Percentiles rank a stretch among this genome's conserved stretches.
phyloP scores from a whole-genome alignment of 2,797 vertebrate species.

The Halcyon leucocephala region DNA sequence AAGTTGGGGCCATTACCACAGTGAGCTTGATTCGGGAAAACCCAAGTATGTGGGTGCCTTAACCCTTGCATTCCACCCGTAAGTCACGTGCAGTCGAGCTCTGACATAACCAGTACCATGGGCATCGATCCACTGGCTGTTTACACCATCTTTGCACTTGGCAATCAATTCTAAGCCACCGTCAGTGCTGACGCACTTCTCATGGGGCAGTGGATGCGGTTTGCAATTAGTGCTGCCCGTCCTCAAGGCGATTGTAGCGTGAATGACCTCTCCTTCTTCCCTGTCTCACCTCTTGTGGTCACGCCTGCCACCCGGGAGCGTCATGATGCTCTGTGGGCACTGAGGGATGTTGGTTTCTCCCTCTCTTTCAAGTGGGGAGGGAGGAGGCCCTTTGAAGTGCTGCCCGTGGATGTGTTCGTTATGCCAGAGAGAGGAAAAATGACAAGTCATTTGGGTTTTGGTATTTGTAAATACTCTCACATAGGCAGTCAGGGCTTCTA shows the following conservation, averaged over 20 bases:
- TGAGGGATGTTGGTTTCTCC: not conserved
- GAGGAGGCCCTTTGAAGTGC: not conserved
- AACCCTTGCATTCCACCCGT: not conserved
- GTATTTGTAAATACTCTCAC: not conserved
- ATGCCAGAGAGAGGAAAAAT: not conserved
- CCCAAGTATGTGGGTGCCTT: not conserved
- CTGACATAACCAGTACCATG: not conserved
- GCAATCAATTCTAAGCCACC: not conserved
- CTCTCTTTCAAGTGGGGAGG: not conserved
- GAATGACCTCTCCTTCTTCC: not conserved
- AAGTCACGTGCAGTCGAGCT: not conserved
- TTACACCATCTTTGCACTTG: not conserved
- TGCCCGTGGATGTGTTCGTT: not conserved
- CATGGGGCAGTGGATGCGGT: not conserved
- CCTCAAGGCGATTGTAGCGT: accelerated
- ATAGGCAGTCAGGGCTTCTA: not conserved
- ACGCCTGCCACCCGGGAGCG: accelerated
- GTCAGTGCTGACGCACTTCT: conserved; percentile 14
- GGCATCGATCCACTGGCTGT: not conserved
- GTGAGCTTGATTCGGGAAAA: not conserved
- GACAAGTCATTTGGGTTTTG: not conserved
- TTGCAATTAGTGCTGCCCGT: not conserved
- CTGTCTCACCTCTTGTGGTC: accelerated
- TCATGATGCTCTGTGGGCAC: accelerated
- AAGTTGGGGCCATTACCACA: not conserved